These are phyloP conservation scores for Unio pictorum DNA, from an alignment of 2,888 invertebrate genomes.

Conservation along the genomic window DNA sequence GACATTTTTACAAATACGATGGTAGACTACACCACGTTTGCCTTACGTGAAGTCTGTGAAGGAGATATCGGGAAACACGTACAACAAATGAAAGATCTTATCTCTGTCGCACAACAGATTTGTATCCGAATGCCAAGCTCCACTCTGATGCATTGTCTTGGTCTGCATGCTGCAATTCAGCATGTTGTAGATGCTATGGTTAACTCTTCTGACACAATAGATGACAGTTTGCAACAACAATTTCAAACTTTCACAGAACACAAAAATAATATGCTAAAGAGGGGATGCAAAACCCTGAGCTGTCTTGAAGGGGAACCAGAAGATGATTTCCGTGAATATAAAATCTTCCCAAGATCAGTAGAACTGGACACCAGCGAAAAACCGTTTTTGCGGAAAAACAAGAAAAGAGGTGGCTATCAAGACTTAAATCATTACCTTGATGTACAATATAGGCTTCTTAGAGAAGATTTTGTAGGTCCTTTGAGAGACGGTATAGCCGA, in stretches of 20 bases:
- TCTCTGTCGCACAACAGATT: slow-evolving; percentile 17
- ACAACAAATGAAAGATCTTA: slow-evolving; percentile 24
- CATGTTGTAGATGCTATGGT: slow-evolving; percentile 21
- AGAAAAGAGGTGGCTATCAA: slow-evolving; percentile 78
- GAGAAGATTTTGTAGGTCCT: slow-evolving; percentile 86
- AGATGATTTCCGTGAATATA: slow-evolving; percentile 69
- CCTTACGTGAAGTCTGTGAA: background rate
- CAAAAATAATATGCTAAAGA: slow-evolving; percentile 8
- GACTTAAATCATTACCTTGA: slow-evolving; percentile 83
- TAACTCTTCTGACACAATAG: slow-evolving; percentile 13
- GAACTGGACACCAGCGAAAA: too few relatives aligned
- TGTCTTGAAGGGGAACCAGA: too few relatives aligned
- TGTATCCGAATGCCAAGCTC: slow-evolving; percentile 19
- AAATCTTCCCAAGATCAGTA: slow-evolving; percentile 62
- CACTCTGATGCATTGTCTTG: background rate
- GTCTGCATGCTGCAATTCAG: slow-evolving; percentile 19
- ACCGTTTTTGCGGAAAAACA: slow-evolving; percentile 76
- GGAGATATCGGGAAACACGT: slow-evolving; percentile 1
- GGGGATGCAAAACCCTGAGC: background rate
- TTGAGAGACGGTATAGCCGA: slow-evolving; percentile 79
- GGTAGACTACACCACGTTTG: slow-evolving; percentile 12
- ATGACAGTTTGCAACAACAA: slow-evolving; percentile 17
- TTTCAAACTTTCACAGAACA: slow-evolving; percentile 28
- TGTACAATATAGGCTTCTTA: too few relatives aligned
- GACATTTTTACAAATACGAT: slow-evolving; percentile 17